Evolutionary conservation across 2,797 vertebrate species (phyloP).

Genomic region (Eulemur albifrons): DNA sequence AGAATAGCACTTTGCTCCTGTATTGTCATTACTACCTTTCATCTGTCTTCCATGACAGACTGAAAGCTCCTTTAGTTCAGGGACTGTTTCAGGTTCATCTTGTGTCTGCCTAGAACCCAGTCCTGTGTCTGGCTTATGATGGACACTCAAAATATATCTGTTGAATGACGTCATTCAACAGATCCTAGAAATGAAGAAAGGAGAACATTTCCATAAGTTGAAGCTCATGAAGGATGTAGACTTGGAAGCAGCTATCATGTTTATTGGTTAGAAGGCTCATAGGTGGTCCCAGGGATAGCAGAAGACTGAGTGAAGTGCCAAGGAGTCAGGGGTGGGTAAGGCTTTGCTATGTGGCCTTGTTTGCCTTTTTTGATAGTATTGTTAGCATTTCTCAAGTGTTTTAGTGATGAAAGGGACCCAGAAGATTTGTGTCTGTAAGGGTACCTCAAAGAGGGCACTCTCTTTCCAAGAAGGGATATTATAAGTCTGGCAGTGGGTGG

Average conservation of each 20-base stretch:
- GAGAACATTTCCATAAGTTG: not conserved
- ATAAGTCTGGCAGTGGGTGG: not conserved
- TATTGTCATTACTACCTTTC: not conserved
- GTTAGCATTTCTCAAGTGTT: not conserved
- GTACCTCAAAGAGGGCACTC: not conserved
- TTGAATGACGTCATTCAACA: not conserved
- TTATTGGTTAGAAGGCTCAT: not conserved
- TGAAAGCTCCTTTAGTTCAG: not conserved
- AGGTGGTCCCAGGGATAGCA: not conserved
- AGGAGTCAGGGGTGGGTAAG: not conserved
- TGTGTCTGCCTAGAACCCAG: not conserved
- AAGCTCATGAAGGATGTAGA: not conserved
- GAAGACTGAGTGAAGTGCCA: not conserved
- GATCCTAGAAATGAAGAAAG: constrained; percentile 1
- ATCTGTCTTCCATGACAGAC: not conserved
- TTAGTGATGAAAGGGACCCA: not conserved
- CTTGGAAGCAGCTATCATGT: not conserved
- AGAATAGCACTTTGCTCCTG: not conserved
- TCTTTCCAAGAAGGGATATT: not conserved
- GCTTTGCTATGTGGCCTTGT: not conserved
- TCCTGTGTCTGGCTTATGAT: not conserved
- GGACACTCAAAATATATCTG: not conserved
- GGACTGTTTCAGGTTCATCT: not conserved
- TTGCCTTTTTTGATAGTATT: not conserved
- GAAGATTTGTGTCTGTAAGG: not conserved